Evolutionary conservation across 2,888 invertebrate genomes (phyloP), one percentile per base, ranked within the genome.

Genomic region (Caenorhabditis sp.): DNA sequence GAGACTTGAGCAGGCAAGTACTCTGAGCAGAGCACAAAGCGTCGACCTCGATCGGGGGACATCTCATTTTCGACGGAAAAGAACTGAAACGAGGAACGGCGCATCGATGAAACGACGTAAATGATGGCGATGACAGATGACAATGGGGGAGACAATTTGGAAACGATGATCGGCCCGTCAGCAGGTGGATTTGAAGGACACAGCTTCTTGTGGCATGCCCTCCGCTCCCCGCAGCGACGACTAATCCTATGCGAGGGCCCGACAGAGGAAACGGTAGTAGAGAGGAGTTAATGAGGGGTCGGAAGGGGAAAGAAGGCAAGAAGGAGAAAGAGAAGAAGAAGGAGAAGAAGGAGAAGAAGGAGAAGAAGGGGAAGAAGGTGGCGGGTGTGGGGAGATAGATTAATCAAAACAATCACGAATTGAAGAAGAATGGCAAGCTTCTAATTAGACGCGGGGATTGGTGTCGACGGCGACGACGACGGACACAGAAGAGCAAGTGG

Each of bases 391-490:
- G n/a, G n/a, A n/a, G n/a, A 76, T 76, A 67, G 68, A 69, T 80
- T 80, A 80, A 72, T 80, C 72, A 80, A 80, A 80, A 80, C 80
- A 80, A 72, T 80, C 80, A 72, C 53, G 68, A 68, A 80, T 64
- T 68, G 32, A 68, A 68, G 28, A 20, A 53, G 65, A 6, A 53
- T 8, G 60, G 20, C 37, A 56, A 62, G 55, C 70, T 61, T 53
- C 60, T 76, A 76, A 76, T 76, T 76, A 76, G 76, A 61, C 28
- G 53, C 15, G 47, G 37, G 67, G 76, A 76, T 76, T 76, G 76
- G 47, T 18, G 40, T 5, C 40, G 47, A 18, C 18, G 47, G 18
- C 4, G 32, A 9, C 32, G 32, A 32, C n/a, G n/a, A n/a, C n/a
- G n/a, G n/a, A n/a, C 47, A 20, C 47, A 61, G 53, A 37, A 18